Conservation (phyloP, 1,140 invertebrate genomes). For the Tetramorium alpestre region DNA sequence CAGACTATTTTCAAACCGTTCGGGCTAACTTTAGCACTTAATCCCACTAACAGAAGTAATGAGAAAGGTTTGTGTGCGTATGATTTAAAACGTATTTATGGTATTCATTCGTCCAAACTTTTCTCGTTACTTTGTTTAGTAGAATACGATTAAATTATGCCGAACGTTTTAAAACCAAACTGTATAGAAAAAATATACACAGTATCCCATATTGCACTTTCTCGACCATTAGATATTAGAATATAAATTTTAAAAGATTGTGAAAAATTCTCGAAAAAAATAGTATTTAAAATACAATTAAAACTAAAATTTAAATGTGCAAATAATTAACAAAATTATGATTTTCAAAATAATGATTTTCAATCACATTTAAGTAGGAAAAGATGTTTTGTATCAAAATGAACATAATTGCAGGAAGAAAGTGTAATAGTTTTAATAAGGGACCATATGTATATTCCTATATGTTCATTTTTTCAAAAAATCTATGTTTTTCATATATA, state of each 20-base stretch:
- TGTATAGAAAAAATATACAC: conserved; percentile 23
- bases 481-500: conserved; percentile 2
- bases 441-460: neutral
- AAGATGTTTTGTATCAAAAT: neutral
- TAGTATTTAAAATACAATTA: neutral
- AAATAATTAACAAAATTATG: neutral
- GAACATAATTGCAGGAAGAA: neutral
- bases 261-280: neutral
- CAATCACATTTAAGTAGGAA: neutral
- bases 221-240: neutral
- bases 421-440: conserved; percentile 31
- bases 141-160: neutral
- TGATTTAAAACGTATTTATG: neutral
- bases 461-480: conserved; percentile 39
- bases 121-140: neutral
- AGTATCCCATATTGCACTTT: conserved; percentile 10
- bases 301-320: conserved; percentile 1
- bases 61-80: neutral
- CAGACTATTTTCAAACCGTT: conserved; percentile 14
- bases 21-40: conserved; percentile 31
- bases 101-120: neutral
- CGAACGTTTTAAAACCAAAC: conserved; percentile 19
- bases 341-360: neutral
- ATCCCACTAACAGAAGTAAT: neutral
- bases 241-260: conserved; percentile 3